phyloP scores from a whole-genome alignment of 1,140 invertebrate species.

The Macrobrachium rosenbergii region DNA sequence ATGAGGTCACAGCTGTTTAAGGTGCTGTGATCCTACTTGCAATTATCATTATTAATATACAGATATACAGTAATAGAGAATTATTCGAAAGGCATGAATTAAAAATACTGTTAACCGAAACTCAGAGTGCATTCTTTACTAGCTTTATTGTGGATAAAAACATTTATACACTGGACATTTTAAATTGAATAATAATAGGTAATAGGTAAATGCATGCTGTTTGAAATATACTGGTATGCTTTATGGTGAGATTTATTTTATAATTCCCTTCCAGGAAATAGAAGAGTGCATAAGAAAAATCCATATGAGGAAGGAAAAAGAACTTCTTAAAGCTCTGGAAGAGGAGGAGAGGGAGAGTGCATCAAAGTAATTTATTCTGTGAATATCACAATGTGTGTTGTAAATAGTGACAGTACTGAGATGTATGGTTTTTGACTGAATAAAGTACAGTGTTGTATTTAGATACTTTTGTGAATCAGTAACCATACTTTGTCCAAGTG shows the following conservation, averaged over 20 bases:
- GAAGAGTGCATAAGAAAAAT: slow-evolving; percentile 48
- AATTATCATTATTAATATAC: not conserved
- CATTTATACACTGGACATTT: no score
- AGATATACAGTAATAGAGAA: no score
- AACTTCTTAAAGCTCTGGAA: slow-evolving; percentile 39
- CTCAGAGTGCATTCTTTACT: no score
- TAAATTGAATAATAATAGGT: not conserved
- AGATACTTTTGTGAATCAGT: not conserved
- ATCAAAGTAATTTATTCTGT: not conserved
- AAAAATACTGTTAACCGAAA: no score
- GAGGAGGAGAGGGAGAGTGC: slow-evolving; percentile 25
- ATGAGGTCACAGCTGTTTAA: not conserved
- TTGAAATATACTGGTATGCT: not conserved
- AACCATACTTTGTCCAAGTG: not conserved
- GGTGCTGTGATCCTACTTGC: not conserved
- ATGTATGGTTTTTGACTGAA: slow-evolving; percentile 8
- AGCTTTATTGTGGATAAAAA: no score
- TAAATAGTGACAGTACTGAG: not conserved
- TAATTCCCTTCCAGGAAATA: slow-evolving; percentile 44
- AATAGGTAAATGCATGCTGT: not conserved
- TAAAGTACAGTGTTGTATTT: not conserved
- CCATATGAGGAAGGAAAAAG: slow-evolving; percentile 42
- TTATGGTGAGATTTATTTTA: not conserved
- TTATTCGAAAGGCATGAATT: no score
- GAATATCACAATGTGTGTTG: not conserved